These are phyloP conservation scores for Drosophila colorata DNA, from an alignment of 2,888 invertebrate species.

Conservation along the genomic window DNA sequence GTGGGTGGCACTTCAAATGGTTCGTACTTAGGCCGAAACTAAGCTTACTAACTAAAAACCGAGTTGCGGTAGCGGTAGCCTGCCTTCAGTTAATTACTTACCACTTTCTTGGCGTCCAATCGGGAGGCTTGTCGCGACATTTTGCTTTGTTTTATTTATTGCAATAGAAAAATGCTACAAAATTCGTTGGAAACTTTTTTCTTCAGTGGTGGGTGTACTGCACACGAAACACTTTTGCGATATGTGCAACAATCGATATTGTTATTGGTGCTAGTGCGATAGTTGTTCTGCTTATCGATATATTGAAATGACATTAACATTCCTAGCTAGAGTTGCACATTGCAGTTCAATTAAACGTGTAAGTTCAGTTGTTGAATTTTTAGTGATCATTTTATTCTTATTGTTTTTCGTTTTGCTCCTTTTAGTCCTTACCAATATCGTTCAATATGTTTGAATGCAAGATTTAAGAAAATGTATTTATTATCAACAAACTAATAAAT, in stretches of 20 bases:
- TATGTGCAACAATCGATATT: conserved; percentile 17
- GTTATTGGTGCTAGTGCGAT: conserved; percentile 5
- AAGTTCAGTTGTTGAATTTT: neutral
- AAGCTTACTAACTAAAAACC: conserved; percentile 63
- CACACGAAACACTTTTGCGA: conserved; percentile 15
- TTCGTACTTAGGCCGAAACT: conserved; percentile 61
- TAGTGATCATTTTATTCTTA: neutral
- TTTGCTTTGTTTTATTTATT: conserved; percentile 30
- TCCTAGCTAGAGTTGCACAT: conserved; percentile 3
- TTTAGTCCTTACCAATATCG: no score
- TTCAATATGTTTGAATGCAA: no score
- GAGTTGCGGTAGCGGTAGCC: conserved; percentile 27
- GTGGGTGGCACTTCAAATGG: conserved; percentile 81
- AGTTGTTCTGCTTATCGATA: conserved; percentile 11
- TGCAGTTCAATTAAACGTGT: neutral
- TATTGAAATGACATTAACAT: conserved; percentile 9
- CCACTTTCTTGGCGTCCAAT: conserved; percentile 85
- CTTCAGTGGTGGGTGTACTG: conserved; percentile 52
- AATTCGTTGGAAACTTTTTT: conserved; percentile 36
- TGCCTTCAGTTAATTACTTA: conserved; percentile 71
- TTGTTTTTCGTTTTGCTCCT: neutral
- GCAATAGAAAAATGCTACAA: conserved; percentile 18
- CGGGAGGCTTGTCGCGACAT: conserved; percentile 85
- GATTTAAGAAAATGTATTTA: no score
- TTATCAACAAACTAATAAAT: no score